Conservation (phyloP, 1,140 invertebrate genomes). For the Drosophila ohnishii region DNA sequence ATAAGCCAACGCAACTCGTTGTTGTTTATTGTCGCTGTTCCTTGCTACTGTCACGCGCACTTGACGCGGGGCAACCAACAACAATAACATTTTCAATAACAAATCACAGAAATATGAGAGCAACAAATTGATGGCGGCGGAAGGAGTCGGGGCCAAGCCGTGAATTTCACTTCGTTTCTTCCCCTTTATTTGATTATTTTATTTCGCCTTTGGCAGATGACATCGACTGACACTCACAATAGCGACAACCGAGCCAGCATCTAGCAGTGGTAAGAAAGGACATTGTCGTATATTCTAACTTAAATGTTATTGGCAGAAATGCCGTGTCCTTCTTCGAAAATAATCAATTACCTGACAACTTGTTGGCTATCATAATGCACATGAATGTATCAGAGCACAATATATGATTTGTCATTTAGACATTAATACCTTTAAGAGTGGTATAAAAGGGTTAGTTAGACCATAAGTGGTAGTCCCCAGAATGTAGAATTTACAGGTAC, state of each 20-base stretch:
- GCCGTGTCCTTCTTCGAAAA: too few relatives aligned
- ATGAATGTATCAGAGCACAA: background rate
- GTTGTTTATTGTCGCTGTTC: slow-evolving; percentile 23
- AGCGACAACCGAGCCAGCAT: slow-evolving; percentile 18
- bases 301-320: too few relatives aligned
- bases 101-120: slow-evolving; percentile 46
- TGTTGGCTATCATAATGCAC: background rate
- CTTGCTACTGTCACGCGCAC: slow-evolving; percentile 52
- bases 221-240: slow-evolving; percentile 60
- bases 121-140: slow-evolving; percentile 13
- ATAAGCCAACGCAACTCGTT: slow-evolving; percentile 55
- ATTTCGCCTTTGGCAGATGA: slow-evolving; percentile 54
- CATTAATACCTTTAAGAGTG: background rate
- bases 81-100: slow-evolving; percentile 75
- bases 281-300: background rate
- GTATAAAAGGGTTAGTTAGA: background rate
- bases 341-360: background rate
- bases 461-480: too few relatives aligned
- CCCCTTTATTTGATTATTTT: slow-evolving; percentile 16
- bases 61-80: slow-evolving; percentile 26
- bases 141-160: slow-evolving; percentile 2
- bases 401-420: background rate
- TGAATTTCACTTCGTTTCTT: slow-evolving; percentile 23
- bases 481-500: too few relatives aligned
- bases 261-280: slow-evolving; percentile 4